These are phyloP conservation scores for Lineus longissimus DNA, from an alignment of 1,140 invertebrate species.

Conservation along the genomic window DNA sequence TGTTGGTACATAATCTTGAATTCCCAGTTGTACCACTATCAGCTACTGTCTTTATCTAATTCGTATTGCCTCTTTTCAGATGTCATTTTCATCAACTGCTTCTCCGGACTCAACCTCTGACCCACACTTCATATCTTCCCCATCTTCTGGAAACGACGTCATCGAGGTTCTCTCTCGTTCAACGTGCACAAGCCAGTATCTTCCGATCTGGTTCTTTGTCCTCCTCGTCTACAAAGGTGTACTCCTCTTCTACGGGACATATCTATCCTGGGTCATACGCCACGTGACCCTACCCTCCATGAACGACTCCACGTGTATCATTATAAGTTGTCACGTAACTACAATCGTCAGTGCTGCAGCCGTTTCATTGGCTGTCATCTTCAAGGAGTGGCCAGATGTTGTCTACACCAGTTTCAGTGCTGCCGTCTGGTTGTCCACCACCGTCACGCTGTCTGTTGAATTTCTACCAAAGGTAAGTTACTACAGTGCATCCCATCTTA, in stretches of 20 bases:
- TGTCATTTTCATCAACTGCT: not conserved
- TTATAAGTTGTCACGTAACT: slow-evolving; percentile 30
- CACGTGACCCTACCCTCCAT: slow-evolving; percentile 36
- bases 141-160: no score
- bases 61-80: slow-evolving; percentile 16
- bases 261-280: slow-evolving; percentile 35
- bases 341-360: slow-evolving; percentile 23
- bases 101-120: no score
- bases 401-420: slow-evolving; percentile 28
- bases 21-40: no score
- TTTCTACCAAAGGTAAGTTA: slow-evolving; percentile 72
- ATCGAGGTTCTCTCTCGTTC: no score
- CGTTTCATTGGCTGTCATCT: slow-evolving; percentile 24
- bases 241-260: slow-evolving; percentile 29
- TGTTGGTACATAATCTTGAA: no score
- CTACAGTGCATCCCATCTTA: no score
- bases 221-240: slow-evolving; percentile 31
- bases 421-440: slow-evolving; percentile 61
- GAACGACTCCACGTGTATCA: slow-evolving; percentile 35
- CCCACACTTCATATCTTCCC: no score
- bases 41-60: no score
- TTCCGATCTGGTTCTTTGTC: slow-evolving; percentile 26
- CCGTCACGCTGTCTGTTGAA: slow-evolving; percentile 73
- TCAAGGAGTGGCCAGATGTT: slow-evolving; percentile 30
- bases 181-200: slow-evolving; percentile 22